Percentiles rank a stretch among this genome's conserved stretches.
These are phyloP conservation scores for Hydrochoerus hydrochaeris DNA, from an alignment of 2,113 vertebrate species.

Conservation along the genomic window DNA sequence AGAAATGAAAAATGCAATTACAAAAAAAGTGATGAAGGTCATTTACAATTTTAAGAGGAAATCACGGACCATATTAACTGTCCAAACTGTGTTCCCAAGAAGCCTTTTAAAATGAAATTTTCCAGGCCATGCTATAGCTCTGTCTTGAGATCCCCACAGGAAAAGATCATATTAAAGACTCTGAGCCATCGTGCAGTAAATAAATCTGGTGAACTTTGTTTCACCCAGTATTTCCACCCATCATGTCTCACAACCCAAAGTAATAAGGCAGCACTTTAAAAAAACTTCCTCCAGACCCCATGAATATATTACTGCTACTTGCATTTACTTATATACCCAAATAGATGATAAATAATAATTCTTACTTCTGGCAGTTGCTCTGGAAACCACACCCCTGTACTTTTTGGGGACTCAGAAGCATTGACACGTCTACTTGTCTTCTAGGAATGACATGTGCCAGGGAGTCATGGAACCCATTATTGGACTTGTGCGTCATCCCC, in stretches of 20 bases:
- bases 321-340: not conserved
- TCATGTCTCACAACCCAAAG: not conserved
- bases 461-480: not conserved
- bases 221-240: not conserved
- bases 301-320: constrained; percentile 42
- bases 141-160: not conserved
- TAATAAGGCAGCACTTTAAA: not conserved
- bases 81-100: not conserved
- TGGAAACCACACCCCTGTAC: not conserved
- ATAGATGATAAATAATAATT: constrained; percentile 36
- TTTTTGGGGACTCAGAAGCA: not conserved
- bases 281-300: not conserved
- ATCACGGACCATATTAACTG: not conserved
- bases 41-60: constrained; percentile 40
- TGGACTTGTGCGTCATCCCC: not conserved
- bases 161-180: not conserved
- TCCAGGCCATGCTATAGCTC: not conserved
- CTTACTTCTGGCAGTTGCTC: not conserved
- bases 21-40: not conserved
- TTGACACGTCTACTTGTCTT: not conserved
- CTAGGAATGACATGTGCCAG: not conserved
- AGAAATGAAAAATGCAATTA: not conserved
- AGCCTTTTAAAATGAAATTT: not conserved
- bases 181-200: not conserved
- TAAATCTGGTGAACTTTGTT: constrained; percentile 21